These are phyloP conservation scores for Pseudochirops cupreus DNA, from an alignment of 2,797 vertebrate species.

Conservation along the genomic window DNA sequence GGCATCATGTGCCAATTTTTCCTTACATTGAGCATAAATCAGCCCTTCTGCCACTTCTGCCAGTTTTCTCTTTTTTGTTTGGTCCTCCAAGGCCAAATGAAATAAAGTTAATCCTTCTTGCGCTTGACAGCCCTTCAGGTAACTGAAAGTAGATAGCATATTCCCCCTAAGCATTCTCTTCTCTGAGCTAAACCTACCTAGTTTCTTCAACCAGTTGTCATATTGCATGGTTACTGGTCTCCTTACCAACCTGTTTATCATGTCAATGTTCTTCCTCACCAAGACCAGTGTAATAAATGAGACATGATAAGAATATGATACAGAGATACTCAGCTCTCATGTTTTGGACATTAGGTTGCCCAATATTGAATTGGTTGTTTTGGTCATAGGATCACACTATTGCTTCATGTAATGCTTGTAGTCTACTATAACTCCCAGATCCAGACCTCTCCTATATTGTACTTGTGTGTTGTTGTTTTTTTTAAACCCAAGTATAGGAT, in stretches of 20 bases:
- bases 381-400: background rate
- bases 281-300: background rate
- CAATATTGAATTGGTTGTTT: background rate
- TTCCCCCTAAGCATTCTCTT: background rate
- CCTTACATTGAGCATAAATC: background rate
- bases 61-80: background rate
- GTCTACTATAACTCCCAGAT: background rate
- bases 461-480: background rate
- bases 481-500: background rate
- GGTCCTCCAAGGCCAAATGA: background rate
- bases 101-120: background rate
- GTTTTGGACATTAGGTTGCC: background rate
- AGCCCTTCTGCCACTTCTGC: background rate
- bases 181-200: background rate
- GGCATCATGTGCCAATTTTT: background rate
- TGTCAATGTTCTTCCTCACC: background rate
- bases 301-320: background rate
- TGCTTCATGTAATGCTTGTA: background rate
- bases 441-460: background rate
- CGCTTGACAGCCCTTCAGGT: background rate
- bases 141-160: background rate
- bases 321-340: background rate
- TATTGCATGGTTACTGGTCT: background rate
- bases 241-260: background rate
- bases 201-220: background rate